phyloP scores from a whole-genome alignment of 2,113 vertebrate genomes.

The Ochotona princeps region DNA sequence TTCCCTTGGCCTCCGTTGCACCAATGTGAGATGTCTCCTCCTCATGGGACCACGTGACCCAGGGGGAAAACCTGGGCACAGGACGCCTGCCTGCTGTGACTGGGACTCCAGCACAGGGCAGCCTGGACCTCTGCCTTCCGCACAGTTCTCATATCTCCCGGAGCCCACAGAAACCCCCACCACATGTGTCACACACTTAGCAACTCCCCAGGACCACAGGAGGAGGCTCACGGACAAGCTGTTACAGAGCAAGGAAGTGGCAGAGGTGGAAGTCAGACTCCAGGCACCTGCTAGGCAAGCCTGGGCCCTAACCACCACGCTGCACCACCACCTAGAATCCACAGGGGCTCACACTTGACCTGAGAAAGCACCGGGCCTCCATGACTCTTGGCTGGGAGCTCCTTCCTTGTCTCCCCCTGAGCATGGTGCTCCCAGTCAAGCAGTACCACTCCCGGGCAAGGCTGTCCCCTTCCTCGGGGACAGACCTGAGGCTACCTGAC shows the following conservation, averaged over 20 bases:
- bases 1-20: neutral
- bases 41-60: fast-evolving
- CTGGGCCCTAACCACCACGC: neutral
- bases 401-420: neutral
- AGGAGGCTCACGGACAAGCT: neutral
- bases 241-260: neutral
- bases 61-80: neutral
- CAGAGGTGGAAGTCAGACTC: neutral
- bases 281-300: too few species aligned
- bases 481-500: neutral
- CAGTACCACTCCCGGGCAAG: fast-evolving
- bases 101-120: neutral
- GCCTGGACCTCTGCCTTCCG: neutral
- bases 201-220: fast-evolving
- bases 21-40: neutral
- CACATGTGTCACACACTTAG: too few species aligned
- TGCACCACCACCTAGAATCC: neutral
- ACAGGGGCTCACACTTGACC: fast-evolving
- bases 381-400: neutral
- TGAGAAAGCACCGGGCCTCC: neutral
- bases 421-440: fast-evolving
- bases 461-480: neutral
- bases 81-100: fast-evolving
- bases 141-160: neutral
- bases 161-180: neutral